Evolutionary conservation across 1,140 invertebrate genomes (phyloP).

Genomic region (Calliphora vicina): DNA sequence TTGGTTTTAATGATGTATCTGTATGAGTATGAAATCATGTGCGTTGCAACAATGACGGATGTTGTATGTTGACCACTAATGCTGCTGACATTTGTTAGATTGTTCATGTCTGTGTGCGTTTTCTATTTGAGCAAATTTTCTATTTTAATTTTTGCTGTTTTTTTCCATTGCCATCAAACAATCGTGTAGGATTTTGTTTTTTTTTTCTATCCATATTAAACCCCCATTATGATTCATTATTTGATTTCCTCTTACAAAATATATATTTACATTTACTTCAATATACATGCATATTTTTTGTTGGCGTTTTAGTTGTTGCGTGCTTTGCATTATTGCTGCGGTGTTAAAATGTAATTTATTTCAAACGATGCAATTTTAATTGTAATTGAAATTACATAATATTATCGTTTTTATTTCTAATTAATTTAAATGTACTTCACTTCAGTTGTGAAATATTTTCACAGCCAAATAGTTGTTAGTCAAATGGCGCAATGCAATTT

Average conservation of each 20-base stretch:
- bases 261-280: too few relatives aligned
- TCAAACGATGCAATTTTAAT: constrained; percentile 13
- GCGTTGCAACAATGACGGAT: constrained; percentile 6
- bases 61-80: background rate
- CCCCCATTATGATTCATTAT: constrained; percentile 25
- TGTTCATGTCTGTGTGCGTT: background rate
- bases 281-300: too few relatives aligned
- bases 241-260: constrained; percentile 17
- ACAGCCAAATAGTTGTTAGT: background rate
- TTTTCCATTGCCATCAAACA: background rate
- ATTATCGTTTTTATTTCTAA: background rate
- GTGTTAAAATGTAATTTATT: constrained; percentile 23
- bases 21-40: background rate
- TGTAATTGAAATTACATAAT: constrained; percentile 28
- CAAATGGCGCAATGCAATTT: background rate
- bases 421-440: background rate
- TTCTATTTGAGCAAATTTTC: background rate
- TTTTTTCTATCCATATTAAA: background rate
- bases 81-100: constrained; percentile 23
- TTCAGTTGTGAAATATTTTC: background rate
- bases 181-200: constrained; percentile 6
- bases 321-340: background rate
- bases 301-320: background rate
- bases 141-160: background rate
- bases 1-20: background rate